Percentiles rank a stretch among this genome's conserved stretches.
phyloP scores from a whole-genome alignment of 2,888 invertebrate genomes.

The Cantharis lateralis region DNA sequence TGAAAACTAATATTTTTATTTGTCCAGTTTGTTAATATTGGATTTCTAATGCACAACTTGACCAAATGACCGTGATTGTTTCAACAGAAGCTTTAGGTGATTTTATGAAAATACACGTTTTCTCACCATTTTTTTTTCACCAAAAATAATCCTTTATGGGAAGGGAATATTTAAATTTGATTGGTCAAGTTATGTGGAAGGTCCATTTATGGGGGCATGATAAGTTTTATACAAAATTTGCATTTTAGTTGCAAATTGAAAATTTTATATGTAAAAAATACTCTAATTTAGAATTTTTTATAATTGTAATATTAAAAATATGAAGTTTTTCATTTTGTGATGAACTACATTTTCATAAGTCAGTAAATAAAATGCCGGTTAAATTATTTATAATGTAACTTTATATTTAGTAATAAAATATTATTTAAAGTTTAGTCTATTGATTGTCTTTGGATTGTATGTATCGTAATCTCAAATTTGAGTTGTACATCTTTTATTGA shows the following conservation, averaged over 20 bases:
- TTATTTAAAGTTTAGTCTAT: not conserved
- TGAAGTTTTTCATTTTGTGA: not conserved
- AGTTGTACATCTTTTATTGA: not conserved
- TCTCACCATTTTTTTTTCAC: not conserved
- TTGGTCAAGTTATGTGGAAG: not conserved
- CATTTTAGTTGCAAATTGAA: not conserved
- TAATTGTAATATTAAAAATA: not conserved
- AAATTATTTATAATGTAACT: not conserved
- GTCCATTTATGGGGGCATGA: not conserved
- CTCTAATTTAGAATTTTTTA: not conserved
- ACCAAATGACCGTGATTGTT: not conserved
- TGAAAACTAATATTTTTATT: not conserved
- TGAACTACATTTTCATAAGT: not conserved
- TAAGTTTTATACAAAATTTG: not conserved
- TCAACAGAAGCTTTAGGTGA: not conserved
- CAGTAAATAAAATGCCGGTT: not conserved
- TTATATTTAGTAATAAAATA: constrained; percentile 3
- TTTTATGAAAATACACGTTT: not conserved
- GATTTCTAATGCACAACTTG: not conserved
- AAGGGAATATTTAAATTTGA: not conserved
- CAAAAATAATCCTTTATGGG: not conserved
- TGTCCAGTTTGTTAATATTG: not conserved
- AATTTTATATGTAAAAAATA: not conserved
- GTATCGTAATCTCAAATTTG: not conserved
- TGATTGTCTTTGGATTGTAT: not conserved